Evolutionary conservation across 2,113 vertebrate species (phyloP), one percentile per base, ranked within the genome.

Genomic region (Lampris megalopsis): DNA sequence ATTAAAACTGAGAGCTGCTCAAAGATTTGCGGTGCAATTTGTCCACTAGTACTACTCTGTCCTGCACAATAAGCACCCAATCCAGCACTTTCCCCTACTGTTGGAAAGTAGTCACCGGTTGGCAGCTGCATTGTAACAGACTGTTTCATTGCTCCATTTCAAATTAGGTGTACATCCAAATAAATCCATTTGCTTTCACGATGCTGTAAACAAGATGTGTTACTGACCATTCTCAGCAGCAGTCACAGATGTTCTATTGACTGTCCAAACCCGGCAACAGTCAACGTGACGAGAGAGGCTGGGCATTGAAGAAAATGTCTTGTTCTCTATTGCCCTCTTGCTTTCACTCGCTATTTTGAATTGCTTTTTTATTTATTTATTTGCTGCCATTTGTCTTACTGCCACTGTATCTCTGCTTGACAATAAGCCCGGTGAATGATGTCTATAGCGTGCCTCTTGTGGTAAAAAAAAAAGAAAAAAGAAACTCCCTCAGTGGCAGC

Each of bases 201-300:
- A 88, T 48, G 63, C 89, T 79, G 83, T 92, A 91, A 93, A 93
- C 80, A 91, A 90, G 91, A 91, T 87, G 88, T 90, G 90, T 90
- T 74, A 90, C 87, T 79, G 89, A 84, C 88, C 79, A 68, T 81
- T 90, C 72, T 89, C 84, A 50, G 78, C 57, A 9, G 71, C 87
- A 70, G 68, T 76, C 69, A 84, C 73, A 85, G 78, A 88, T 81
- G 84, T 89, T 84, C 71, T 87, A 90, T 90, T 82, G 82, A 91
- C 91, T 76, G 74, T 81, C 61, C 80, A 36, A 65, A 74, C 78
- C 75, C 79, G 71, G 57, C 52, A 71, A 62, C 60, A 43, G 13
- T 62, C 24, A 56, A 80, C 73, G 71, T 62, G 76, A 75, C 24
- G 24, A 58, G 58, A 61, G 37, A 83, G 86, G 73, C 75, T 87